phyloP scores from a whole-genome alignment of 2,888 invertebrate species.

The Agrilus mali region DNA sequence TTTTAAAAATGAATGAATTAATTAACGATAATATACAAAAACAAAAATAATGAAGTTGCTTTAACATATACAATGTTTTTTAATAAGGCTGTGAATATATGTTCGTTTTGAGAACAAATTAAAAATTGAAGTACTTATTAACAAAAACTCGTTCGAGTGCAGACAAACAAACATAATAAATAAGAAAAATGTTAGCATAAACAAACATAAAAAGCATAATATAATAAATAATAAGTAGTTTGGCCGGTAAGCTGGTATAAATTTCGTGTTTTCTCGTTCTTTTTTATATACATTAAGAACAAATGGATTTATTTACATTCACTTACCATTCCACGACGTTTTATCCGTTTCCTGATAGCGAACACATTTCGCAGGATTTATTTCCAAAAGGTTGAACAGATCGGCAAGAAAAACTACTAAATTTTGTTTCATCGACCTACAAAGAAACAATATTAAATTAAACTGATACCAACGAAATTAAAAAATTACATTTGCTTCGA shows the following conservation, averaged over 20 bases:
- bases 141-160: background rate
- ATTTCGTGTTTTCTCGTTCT: no score
- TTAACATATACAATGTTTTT: no score
- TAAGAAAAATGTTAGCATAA: background rate
- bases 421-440: conserved; percentile 82
- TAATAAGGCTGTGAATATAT: no score
- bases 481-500: background rate
- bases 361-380: conserved; percentile 81
- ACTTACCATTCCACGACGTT: conserved; percentile 30
- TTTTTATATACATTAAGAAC: background rate
- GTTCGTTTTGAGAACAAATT: background rate
- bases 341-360: conserved; percentile 65
- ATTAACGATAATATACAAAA: no score
- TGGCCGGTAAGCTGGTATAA: no score
- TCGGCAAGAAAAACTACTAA: conserved; percentile 85
- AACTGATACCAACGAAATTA: no score
- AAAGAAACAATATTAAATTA: no score
- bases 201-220: background rate
- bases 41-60: no score
- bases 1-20: no score
- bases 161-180: background rate
- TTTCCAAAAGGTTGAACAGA: conserved; percentile 85
- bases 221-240: background rate
- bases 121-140: conserved; percentile 1
- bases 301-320: background rate